Percentiles rank a stretch among this genome's conserved stretches.
These are phyloP conservation scores for Schizotus pectinicornis DNA, from an alignment of 2,888 invertebrate species.

Conservation along the genomic window DNA sequence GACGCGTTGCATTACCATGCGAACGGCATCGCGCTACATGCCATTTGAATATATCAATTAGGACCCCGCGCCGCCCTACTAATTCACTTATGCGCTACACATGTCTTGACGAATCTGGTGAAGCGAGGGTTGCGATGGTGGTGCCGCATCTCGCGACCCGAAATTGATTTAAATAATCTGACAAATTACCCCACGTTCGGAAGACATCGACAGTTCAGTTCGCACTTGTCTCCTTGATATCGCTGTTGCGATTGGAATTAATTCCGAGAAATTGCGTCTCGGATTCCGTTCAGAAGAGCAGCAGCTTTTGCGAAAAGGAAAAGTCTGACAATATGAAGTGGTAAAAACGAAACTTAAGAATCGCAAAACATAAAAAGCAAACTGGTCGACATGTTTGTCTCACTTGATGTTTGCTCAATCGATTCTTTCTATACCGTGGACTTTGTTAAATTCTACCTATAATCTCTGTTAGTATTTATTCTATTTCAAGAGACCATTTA, in stretches of 20 bases:
- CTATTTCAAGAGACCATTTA: no score
- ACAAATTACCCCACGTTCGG: constrained; percentile 27
- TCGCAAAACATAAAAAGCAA: no score
- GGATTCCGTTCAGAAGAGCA: no score
- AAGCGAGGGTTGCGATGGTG: neutral
- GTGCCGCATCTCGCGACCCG: constrained; percentile 14
- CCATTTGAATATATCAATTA: constrained; percentile 47
- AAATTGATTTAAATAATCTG: constrained; percentile 35
- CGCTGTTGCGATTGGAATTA: neutral
- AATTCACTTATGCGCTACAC: constrained; percentile 30
- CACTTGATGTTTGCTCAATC: no score
- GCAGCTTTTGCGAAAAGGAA: no score
- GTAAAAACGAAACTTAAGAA: no score
- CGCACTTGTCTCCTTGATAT: constrained; percentile 12
- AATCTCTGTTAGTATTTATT: no score
- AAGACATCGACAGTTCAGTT: constrained; percentile 18
- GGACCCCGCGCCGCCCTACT: constrained; percentile 15
- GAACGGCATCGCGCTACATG: constrained; percentile 38
- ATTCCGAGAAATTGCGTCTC: no score
- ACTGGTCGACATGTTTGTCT: no score
- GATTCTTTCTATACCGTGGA: no score
- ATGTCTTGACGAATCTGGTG: constrained; percentile 21
- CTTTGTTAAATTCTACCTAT: no score
- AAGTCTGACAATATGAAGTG: no score
- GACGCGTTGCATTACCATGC: constrained; percentile 37